A percentile compares a stretch with the other conserved stretches of the same genome.
Evolutionary conservation across 2,113 vertebrate genomes (phyloP).

Genomic region (Meriones unguiculatus): DNA sequence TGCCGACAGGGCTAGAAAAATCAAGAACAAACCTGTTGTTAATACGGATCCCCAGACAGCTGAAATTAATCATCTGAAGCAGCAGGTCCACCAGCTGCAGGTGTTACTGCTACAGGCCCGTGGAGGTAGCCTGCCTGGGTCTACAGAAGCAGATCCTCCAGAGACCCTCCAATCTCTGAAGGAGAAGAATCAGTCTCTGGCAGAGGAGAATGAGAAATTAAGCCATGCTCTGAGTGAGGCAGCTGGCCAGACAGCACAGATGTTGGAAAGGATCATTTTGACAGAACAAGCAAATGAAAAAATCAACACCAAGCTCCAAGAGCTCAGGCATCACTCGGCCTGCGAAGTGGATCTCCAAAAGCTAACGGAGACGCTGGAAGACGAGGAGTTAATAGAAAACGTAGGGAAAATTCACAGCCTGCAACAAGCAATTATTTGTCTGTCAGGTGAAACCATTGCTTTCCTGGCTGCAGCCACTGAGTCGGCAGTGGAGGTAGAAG

Average conservation of each 20-base stretch:
- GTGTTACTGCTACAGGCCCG: slow-evolving; percentile 94
- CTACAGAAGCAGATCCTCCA: slow-evolving; percentile 89
- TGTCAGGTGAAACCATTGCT: slow-evolving; percentile 91
- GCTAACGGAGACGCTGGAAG: slow-evolving; percentile 90
- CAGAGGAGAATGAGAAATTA: slow-evolving; percentile 93
- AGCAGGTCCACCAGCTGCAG: slow-evolving; percentile 96
- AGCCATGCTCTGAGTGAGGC: slow-evolving; percentile 93
- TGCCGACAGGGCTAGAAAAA: slow-evolving; percentile 96
- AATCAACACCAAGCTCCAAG: slow-evolving; percentile 90
- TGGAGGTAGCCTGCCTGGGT: slow-evolving; percentile 92
- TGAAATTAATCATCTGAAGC: slow-evolving; percentile 91
- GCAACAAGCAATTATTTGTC: slow-evolving; percentile 90
- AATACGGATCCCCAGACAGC: slow-evolving; percentile 94
- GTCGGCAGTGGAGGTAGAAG: slow-evolving; percentile 77
- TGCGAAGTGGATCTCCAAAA: slow-evolving; percentile 93
- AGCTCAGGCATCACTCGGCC: slow-evolving; percentile 91
- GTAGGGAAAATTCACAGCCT: slow-evolving; percentile 90
- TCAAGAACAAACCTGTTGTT: slow-evolving; percentile 96
- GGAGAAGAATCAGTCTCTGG: slow-evolving; percentile 90
- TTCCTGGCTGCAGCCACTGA: slow-evolving; percentile 87
- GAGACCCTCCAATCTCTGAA: slow-evolving; percentile 91
- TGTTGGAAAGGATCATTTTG: slow-evolving; percentile 95
- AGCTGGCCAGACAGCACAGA: slow-evolving; percentile 92
- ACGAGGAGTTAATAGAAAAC: slow-evolving; percentile 92
- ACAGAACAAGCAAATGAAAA: slow-evolving; percentile 94